Percentiles rank a stretch among this genome's conserved stretches.
Evolutionary conservation across 2,888 invertebrate genomes (phyloP).

Genomic region (Polydrusus pterygomalis): DNA sequence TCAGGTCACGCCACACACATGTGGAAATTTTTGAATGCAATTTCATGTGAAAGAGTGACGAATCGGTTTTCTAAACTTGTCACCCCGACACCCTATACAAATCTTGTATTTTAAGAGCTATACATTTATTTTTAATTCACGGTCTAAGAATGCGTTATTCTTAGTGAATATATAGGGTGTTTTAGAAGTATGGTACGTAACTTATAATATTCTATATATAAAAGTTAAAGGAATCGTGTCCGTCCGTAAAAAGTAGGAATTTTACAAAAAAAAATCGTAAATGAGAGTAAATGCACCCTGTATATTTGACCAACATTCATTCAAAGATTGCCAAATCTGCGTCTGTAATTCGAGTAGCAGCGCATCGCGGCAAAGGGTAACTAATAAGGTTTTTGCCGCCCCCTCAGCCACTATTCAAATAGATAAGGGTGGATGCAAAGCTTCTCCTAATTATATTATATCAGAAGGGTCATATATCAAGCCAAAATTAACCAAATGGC

Average conservation of each 20-base stretch:
- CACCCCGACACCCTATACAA: constrained; percentile 9
- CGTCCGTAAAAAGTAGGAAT: too few species aligned
- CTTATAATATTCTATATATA: too few species aligned
- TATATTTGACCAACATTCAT: constrained; percentile 47
- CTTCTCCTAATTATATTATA: constrained; percentile 72
- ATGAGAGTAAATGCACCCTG: too few species aligned
- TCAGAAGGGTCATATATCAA: constrained; percentile 72
- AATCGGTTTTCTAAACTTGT: constrained; percentile 31
- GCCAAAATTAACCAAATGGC: constrained; percentile 67
- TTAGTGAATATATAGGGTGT: too few species aligned
- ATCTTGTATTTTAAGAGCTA: constrained; percentile 1
- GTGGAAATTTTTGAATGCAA: constrained; percentile 41
- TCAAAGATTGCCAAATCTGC: constrained; percentile 62
- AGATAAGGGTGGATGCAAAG: constrained; percentile 72
- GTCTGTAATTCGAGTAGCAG: constrained; percentile 65
- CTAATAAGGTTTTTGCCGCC: constrained; percentile 72
- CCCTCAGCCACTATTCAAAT: constrained; percentile 72
- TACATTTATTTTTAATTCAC: background rate
- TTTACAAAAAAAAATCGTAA: too few species aligned
- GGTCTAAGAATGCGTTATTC: too few species aligned
- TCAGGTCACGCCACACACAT: constrained; percentile 35
- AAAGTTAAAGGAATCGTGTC: too few species aligned
- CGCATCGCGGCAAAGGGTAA: constrained; percentile 67
- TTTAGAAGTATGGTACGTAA: too few species aligned
- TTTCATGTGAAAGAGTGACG: constrained; percentile 29